Evolutionary conservation across 2,888 invertebrate species (phyloP), one percentile per base, ranked within the genome.

Genomic region (Heliothis peltigera): DNA sequence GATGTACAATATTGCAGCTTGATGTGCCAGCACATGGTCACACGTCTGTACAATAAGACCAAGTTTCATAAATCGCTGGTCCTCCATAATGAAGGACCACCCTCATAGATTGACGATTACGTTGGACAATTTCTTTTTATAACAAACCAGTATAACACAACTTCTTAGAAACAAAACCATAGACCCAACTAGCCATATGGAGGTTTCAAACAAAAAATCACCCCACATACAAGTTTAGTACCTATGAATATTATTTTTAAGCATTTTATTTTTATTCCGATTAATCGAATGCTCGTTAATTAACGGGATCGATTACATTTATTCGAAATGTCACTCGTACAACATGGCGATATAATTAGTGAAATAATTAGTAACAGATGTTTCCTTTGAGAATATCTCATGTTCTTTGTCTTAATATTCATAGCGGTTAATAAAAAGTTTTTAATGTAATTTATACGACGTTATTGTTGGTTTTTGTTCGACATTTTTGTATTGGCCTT

Each of bases 271-370:
- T 79, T 67, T 71, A 75, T 77, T 69, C 77, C 77, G 75, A 84
- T 84, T 82, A 85, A 83, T 85, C 82, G 81, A 81, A 73, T 77
- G 70, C 68, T 75, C 67, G 75, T 75, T 85, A 85, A 87, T 86
- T 84, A 86, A 80, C 71, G 70, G 76, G 68, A 86, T 88, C 86
- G 86, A 86, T 87, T 85, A 82, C 83, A 84, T 83, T 81, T 80
- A 81, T 82, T 83, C 84, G 82, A 87, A 89, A 88, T 86, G 86
- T 87, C 89, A 85, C 69, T 79, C 53, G 77, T 64, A 32, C 65
- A 46, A 63, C 65, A 77, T 71, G 64, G 58, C 55, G 17, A 51
- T 58, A 64, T 75, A 80, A 78, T 73, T 83, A 84, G 70, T 67
- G 54, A 75, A 56, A 70, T 67, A 83, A 80, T 79, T 83, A 82